Evolutionary conservation across 2,888 invertebrate genomes (phyloP).

Genomic region (Brachylomia viminalis): DNA sequence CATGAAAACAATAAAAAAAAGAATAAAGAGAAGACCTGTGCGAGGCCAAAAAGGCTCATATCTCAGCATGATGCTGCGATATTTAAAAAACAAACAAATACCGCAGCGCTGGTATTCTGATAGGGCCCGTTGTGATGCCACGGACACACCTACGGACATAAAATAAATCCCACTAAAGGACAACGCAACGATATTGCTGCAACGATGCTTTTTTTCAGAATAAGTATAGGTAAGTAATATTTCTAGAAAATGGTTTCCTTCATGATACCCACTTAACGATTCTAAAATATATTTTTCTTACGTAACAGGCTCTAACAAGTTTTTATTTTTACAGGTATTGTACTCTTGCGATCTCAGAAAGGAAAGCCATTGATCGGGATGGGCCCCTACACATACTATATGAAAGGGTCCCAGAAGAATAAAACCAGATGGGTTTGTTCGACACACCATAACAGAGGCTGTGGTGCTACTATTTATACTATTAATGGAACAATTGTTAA

Average conservation of each 20-base stretch:
- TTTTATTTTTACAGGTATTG: constrained; percentile 51
- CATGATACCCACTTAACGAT: background rate
- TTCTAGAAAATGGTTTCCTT: background rate
- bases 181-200: background rate
- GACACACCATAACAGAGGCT: constrained; percentile 72
- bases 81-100: no score
- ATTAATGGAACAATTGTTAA: constrained; percentile 57
- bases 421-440: constrained; percentile 72
- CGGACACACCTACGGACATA: no score
- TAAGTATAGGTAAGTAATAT: background rate
- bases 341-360: constrained; percentile 63
- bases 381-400: constrained; percentile 67
- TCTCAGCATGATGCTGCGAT: no score
- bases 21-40: no score
- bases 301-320: background rate
- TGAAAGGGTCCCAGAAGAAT: constrained; percentile 52
- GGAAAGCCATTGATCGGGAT: constrained; percentile 66
- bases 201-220: constrained; percentile 1
- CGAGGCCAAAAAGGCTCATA: no score
- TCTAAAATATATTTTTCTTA: background rate
- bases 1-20: no score
- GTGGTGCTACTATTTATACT: constrained; percentile 72
- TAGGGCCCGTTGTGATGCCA: no score
- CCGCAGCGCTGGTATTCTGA: no score
- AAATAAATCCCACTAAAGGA: no score